Conservation (phyloP, 1,140 invertebrate genomes). For the Rhyzopertha dominica region DNA sequence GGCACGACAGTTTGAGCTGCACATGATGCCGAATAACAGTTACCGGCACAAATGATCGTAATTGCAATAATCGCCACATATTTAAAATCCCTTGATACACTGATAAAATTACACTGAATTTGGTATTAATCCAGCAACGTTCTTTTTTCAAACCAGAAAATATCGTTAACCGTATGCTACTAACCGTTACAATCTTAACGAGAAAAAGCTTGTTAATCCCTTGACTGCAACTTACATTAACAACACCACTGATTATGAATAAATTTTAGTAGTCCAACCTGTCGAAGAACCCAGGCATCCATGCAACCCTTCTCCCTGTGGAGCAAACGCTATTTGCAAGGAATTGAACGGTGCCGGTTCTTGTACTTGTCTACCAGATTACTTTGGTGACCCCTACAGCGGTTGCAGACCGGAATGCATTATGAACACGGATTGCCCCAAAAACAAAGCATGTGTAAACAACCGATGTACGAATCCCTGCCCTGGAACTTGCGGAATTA, state of each 20-base stretch:
- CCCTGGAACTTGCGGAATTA: conserved; percentile 58
- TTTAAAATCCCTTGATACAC: too few relatives aligned
- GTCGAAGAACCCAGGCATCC: conserved; percentile 48
- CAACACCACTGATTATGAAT: neutral
- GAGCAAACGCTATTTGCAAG: conserved; percentile 75
- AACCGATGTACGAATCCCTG: conserved; percentile 64
- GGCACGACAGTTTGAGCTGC: too few relatives aligned
- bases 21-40: too few relatives aligned
- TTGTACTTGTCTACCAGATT: conserved; percentile 65
- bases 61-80: too few relatives aligned
- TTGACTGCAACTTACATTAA: neutral
- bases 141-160: too few relatives aligned
- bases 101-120: too few relatives aligned
- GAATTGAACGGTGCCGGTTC: conserved; percentile 64
- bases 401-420: conserved; percentile 73
- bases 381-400: conserved; percentile 64
- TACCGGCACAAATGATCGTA: too few relatives aligned
- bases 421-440: conserved; percentile 60
- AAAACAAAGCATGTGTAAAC: conserved; percentile 57
- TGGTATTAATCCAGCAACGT: too few relatives aligned
- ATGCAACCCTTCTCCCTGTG: conserved; percentile 66
- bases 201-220: too few relatives aligned
- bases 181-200: too few relatives aligned
- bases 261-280: conserved; percentile 41
- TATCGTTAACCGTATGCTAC: too few relatives aligned